Percentiles rank a stretch among this genome's conserved stretches.
Conservation (phyloP, 2,113 vertebrate genomes). For the Oxygymnocypris stewartii region DNA sequence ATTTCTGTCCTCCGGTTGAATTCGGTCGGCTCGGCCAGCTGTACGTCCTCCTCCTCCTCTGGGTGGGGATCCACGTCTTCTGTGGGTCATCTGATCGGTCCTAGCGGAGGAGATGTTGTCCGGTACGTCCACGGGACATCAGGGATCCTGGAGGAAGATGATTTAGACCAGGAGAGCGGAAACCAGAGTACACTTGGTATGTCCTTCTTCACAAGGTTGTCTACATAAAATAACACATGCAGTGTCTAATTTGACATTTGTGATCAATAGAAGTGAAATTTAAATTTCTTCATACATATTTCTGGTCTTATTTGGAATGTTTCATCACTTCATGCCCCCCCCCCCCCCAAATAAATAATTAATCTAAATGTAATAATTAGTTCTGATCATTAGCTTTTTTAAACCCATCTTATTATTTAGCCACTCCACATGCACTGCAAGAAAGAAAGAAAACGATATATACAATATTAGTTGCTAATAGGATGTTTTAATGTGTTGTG, state of each 20-base stretch:
- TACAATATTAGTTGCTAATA: not conserved
- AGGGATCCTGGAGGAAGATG: constrained; percentile 71
- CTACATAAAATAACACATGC: not conserved
- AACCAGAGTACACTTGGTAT: constrained; percentile 73
- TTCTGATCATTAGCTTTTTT: no score
- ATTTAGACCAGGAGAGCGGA: constrained; percentile 71
- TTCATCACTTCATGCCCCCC: not conserved
- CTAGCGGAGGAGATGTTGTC: constrained; percentile 47
- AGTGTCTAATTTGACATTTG: not conserved
- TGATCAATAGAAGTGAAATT: not conserved
- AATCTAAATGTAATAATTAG: not conserved
- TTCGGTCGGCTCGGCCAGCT: constrained; percentile 73
- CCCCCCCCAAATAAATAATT: no score
- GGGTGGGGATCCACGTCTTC: constrained; percentile 71
- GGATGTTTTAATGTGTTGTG: constrained; percentile 22
- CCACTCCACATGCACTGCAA: no score
- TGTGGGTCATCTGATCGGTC: constrained; percentile 61
- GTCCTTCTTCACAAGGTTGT: constrained; percentile 39
- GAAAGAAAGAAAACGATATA: no score
- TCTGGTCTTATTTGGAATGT: not conserved
- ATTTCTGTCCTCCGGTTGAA: constrained; percentile 62
- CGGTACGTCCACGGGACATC: constrained; percentile 53
- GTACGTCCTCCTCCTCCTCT: constrained; percentile 70
- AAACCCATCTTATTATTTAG: no score
- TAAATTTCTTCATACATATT: not conserved